Percentiles rank a stretch among this genome's conserved stretches.
Conservation (phyloP, 2,113 vertebrate species). For the Beaufortia kweichowensis region DNA sequence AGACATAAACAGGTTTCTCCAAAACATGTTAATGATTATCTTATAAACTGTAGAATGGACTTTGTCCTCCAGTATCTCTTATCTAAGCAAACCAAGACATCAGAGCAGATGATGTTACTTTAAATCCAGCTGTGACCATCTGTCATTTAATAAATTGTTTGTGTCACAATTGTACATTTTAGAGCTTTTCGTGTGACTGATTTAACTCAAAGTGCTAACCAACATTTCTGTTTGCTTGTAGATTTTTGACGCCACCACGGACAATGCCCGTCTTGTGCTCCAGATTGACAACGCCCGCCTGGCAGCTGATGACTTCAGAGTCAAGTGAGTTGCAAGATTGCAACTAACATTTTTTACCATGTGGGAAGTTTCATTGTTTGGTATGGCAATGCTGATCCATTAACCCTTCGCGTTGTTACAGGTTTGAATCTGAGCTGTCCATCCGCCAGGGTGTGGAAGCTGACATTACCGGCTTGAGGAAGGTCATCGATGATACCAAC, state of each 20-base stretch:
- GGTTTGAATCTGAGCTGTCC: conserved; percentile 77
- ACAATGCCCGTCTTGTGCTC: conserved; percentile 75
- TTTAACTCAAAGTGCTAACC: neutral
- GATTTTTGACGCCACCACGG: conserved; percentile 75
- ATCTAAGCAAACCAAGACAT: conserved; percentile 65
- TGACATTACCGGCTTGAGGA: conserved; percentile 80
- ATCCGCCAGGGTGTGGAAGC: conserved; percentile 81
- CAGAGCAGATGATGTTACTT: conserved; percentile 33
- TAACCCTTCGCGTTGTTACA: conserved; percentile 46
- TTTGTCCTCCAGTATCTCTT: conserved; percentile 50
- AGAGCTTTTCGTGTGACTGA: neutral
- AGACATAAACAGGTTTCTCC: conserved; percentile 22
- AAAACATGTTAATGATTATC: conserved; percentile 63
- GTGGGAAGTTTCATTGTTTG: neutral
- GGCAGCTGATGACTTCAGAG: conserved; percentile 79
- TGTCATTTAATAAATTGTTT: neutral
- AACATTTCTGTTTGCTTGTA: conserved; percentile 44
- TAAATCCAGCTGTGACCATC: neutral
- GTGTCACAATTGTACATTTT: neutral
- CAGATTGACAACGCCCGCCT: conserved; percentile 79
- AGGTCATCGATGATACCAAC: conserved; percentile 84
- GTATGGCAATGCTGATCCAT: neutral
- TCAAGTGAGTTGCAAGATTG: conserved; percentile 69
- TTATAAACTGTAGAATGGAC: conserved; percentile 58
- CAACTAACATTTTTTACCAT: neutral